Base-by-base conservation (phyloP, 2,113 vertebrate genomes). In the Rhombomys opimus region DNA sequence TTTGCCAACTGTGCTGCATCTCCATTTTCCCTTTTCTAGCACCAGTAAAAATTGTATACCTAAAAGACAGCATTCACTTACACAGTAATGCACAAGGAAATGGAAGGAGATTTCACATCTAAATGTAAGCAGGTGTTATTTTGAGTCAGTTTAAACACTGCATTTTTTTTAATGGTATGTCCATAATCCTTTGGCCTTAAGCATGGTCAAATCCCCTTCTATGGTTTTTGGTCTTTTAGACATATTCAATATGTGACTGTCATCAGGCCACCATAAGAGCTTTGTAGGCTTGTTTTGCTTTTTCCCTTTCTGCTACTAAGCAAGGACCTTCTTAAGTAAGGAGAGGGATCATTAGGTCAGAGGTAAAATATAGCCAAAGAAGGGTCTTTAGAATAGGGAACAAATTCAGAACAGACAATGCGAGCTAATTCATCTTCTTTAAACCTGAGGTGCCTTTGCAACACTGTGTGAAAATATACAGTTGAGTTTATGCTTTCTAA, bases 41-140 rank as follows among this genome's bases (percentile, higher is more conserved):
- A 35, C 30, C 6, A 52, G 5, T 57, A 63, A 73, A 82, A 77
- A 87, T 41, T 67, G 72, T 46, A 2, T 14, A 59, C 25, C 57
- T 75, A 57, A 93, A 93, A 87, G 27, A 86, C 75, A 63, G 4
- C 15, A 41, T 91, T 95, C 90, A 73, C 30, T 38, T 82, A 13
- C n/a, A 68, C 27, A 15, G 11, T 72, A 75, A 94, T 78, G 27
- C 17, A 52, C 9, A 89, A 77, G 63, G n/a, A 95, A 57, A 84
- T 91, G 87, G 14, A 63, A 41, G 32, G 68, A 2, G 52, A 5
- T 32, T 54, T 6, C 54, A 50, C 84, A 50, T 78, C 25, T 17
- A 85, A 78, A 46, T 82, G 14, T 14, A 75, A 63, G 11, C 25
- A 63, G 32, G 75, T 41, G 72, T 82, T 65, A 57, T 35, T 90